Percentiles rank a stretch among this genome's conserved stretches.
phyloP scores from a whole-genome alignment of 2,797 vertebrate genomes.

The Odontamblyopus rebecca region DNA sequence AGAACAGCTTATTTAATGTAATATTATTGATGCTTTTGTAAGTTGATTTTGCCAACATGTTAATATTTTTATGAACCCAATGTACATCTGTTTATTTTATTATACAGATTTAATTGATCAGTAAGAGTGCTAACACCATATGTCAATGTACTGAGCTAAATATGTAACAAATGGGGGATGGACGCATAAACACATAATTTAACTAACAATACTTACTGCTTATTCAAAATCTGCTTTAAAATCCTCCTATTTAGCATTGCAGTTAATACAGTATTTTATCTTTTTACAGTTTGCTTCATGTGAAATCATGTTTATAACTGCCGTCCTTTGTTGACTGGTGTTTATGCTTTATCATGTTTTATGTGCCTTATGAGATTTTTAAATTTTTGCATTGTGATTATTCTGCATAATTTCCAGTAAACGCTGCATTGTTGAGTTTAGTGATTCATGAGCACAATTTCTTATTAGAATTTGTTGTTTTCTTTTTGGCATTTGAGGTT shows the following conservation, averaged over 20 bases:
- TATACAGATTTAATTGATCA: no score
- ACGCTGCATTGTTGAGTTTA: not conserved
- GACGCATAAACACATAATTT: not conserved
- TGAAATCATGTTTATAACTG: not conserved
- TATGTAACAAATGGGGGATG: not conserved
- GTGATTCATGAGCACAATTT: slow-evolving; percentile 3
- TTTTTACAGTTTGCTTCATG: not conserved
- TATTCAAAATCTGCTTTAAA: not conserved
- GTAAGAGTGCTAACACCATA: no score
- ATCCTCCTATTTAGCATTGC: not conserved
- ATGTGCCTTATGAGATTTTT: not conserved
- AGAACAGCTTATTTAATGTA: no score
- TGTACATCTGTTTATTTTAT: no score
- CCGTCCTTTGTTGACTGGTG: not conserved
- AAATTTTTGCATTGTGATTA: not conserved
- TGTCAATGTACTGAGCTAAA: not conserved
- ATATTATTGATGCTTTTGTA: no score
- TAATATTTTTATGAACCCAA: no score
- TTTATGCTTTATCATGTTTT: not conserved
- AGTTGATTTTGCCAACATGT: no score
- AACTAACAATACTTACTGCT: not conserved
- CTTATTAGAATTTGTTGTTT: slow-evolving; percentile 1
- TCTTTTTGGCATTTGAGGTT: not conserved
- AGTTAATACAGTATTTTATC: not conserved
- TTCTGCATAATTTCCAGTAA: slow-evolving; percentile 8